Evolutionary conservation across 2,888 invertebrate species (phyloP).

Genomic region (Apoda limacodes): DNA sequence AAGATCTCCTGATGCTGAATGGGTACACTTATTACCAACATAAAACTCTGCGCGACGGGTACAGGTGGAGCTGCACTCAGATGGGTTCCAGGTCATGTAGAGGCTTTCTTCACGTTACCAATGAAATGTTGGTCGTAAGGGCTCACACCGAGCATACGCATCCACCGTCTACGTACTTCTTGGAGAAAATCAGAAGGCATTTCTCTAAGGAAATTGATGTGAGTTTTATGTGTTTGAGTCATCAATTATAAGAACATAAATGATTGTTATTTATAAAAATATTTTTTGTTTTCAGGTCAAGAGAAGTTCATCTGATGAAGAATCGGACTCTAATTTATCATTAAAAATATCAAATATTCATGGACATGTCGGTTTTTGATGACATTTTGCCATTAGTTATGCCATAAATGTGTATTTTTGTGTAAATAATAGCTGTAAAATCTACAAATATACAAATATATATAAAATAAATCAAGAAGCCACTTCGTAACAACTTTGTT

Average conservation of each 20-base stretch:
- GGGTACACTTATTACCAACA: constrained; percentile 62
- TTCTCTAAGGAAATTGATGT: constrained; percentile 22
- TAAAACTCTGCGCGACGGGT: constrained; percentile 50
- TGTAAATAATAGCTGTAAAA: too few species aligned
- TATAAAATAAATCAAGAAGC: too few species aligned
- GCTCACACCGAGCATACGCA: constrained; percentile 55
- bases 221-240: constrained; percentile 11
- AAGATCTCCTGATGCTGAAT: constrained; percentile 50
- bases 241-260: too few species aligned
- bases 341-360: constrained; percentile 39
- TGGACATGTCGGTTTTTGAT: constrained; percentile 34
- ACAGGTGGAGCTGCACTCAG: constrained; percentile 61
- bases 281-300: constrained; percentile 28
- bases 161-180: constrained; percentile 45
- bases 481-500: too few species aligned
- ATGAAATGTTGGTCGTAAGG: constrained; percentile 48
- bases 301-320: constrained; percentile 20
- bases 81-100: constrained; percentile 61
- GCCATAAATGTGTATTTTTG: too few species aligned
- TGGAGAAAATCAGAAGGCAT: constrained; percentile 35
- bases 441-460: too few species aligned
- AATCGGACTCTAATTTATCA: constrained; percentile 30
- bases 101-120: constrained; percentile 54
- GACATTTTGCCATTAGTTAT: background rate
- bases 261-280: too few species aligned